phyloP scores from a whole-genome alignment of 2,797 vertebrate genomes.

The Coranthus polyacanthus region DNA sequence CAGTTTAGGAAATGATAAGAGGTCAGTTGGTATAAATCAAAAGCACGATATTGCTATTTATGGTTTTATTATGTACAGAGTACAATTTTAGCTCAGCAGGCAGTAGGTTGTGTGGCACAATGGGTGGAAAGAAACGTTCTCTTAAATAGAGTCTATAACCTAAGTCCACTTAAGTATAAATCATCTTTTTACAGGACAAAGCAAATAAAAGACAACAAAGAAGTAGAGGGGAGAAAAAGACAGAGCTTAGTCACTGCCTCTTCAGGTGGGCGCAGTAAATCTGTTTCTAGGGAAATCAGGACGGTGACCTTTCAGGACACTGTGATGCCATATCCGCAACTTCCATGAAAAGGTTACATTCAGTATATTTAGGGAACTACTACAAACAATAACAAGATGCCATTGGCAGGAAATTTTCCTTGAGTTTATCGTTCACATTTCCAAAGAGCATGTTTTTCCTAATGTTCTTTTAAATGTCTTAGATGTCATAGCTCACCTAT shows the following conservation, averaged over 20 bases:
- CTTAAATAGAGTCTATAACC: slow-evolving; percentile 4
- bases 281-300: slow-evolving; percentile 32
- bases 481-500: no score
- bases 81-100: slow-evolving; percentile 4
- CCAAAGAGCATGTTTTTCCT: not conserved
- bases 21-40: slow-evolving; percentile 18
- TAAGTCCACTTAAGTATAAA: slow-evolving; percentile 16
- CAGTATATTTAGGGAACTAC: slow-evolving; percentile 16
- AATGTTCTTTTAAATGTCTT: no score
- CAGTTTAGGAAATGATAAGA: slow-evolving; percentile 35
- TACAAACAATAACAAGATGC: not conserved
- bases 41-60: slow-evolving; percentile 29
- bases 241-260: slow-evolving; percentile 30
- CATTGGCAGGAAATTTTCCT: no score
- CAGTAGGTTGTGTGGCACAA: slow-evolving; percentile 8
- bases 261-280: slow-evolving; percentile 37
- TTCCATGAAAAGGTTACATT: slow-evolving; percentile 49
- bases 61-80: slow-evolving; percentile 40
- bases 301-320: slow-evolving; percentile 41
- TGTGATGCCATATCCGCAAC: slow-evolving; percentile 22
- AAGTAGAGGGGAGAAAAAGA: slow-evolving; percentile 10
- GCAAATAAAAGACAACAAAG: slow-evolving; percentile 30
- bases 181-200: slow-evolving; percentile 36
- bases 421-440: slow-evolving; percentile 4
- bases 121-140: slow-evolving; percentile 4